Evolutionary conservation across 2,888 invertebrate genomes (phyloP).

Genomic region (Capitulum mitella): DNA sequence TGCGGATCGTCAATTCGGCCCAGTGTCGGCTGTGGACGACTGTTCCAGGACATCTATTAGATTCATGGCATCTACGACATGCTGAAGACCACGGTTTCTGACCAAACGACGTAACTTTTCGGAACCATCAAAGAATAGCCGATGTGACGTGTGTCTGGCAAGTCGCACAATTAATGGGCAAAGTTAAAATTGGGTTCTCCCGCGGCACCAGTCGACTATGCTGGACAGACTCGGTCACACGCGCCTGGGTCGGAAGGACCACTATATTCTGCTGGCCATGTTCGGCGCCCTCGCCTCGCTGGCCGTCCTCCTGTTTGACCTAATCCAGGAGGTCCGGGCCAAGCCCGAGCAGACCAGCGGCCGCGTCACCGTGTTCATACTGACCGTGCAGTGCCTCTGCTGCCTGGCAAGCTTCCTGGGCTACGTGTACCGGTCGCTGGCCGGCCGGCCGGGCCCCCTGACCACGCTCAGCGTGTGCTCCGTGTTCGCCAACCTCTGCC

Average conservation of each 20-base stretch:
- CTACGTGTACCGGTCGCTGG: conserved; percentile 20
- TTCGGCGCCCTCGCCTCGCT: not conserved
- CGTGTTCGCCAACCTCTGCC: not conserved
- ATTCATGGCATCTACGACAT: not conserved
- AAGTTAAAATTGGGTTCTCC: not conserved
- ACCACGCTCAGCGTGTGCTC: not conserved
- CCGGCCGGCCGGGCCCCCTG: not conserved
- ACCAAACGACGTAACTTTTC: not conserved
- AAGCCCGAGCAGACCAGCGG: not conserved
- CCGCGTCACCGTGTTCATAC: not conserved
- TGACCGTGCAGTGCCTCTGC: not conserved
- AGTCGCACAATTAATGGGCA: not conserved
- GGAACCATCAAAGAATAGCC: not conserved
- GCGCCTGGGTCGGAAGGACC: not conserved
- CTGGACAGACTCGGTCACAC: not conserved
- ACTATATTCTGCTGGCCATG: not conserved
- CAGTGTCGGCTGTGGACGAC: not conserved
- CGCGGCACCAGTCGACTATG: not conserved
- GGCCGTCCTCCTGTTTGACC: not conserved
- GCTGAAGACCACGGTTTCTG: not conserved
- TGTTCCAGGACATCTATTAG: not conserved
- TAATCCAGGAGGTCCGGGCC: not conserved
- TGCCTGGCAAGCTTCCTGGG: conserved; percentile 14
- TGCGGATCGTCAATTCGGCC: no score
- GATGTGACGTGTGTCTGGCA: not conserved